Evolutionary conservation across 2,888 invertebrate species (phyloP), one percentile per base, ranked within the genome.

Genomic region (Caenorhabditis wallacei): DNA sequence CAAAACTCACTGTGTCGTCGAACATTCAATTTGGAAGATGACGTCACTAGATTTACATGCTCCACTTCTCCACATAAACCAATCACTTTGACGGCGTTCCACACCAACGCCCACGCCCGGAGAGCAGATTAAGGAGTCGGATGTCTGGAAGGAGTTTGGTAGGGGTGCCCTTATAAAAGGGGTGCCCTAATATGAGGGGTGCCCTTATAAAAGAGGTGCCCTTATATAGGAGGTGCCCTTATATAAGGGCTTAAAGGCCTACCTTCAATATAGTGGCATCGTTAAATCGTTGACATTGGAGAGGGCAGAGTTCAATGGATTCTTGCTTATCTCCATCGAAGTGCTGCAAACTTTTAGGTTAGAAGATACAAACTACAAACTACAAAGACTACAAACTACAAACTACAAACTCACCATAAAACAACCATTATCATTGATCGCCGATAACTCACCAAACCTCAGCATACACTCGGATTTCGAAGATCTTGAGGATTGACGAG

Each of bases 41-140:
- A 72, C 66, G 43, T 78, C 66, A 26, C 57, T 72, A 10, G 57
- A 54, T 51, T 68, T 71, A 54, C 82, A 82, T 2, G 66, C 71
- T 8, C 71, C 63, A n/a, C 69, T 71, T 59, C 82, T 48, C 71
- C 71, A 82, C 82, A 82, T 78, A 51, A 82, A 82, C 82, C 82
- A 82, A 30, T 82, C 82, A 59, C 71, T 71, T 40, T 82, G 76
- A 3, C 82, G 76, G 30, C 82, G 61, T 69, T 82, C 82, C 40
- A 82, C 82, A 35, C 82, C 82, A n/a, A 71, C 76, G 7, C 43
- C 71, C n/a, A 71, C 71, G 13, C 80, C 80, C 5, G 71, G 71
- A 2, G 71, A 66, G 24, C 82, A 81, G 51, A 81, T 74, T n/a
- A 74, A 56, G n/a, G 61, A 74, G 48, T 74, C 66, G 11, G 61